phyloP scores from a whole-genome alignment of 2,888 invertebrate genomes.

The Ennomos fuscantarius region DNA sequence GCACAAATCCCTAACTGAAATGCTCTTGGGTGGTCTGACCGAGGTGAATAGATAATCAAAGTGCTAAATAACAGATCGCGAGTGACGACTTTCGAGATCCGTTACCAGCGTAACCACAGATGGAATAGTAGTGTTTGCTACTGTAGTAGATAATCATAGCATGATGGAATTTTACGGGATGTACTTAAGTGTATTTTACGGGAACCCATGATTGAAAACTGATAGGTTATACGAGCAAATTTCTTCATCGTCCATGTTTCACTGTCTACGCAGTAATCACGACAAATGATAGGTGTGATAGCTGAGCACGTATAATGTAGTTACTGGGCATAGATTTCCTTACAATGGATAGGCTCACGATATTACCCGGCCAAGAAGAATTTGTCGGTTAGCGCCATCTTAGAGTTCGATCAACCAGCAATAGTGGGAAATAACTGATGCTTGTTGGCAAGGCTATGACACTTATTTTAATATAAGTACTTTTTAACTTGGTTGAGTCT shows the following conservation, averaged over 20 bases:
- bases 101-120: constrained; percentile 31
- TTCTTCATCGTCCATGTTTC: constrained; percentile 70
- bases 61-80: constrained; percentile 50
- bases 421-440: too few relatives aligned
- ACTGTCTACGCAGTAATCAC: constrained; percentile 67
- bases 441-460: too few relatives aligned
- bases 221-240: constrained; percentile 66
- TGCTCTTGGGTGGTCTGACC: constrained; percentile 34
- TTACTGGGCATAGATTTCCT: too few relatives aligned
- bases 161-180: too few relatives aligned
- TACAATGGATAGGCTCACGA: too few relatives aligned
- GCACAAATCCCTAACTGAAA: constrained; percentile 27
- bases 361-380: too few relatives aligned
- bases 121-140: not conserved
- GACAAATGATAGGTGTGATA: constrained; percentile 68
- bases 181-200: constrained; percentile 24
- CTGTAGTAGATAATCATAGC: not conserved
- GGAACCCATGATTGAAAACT: constrained; percentile 54
- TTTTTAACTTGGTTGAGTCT: too few relatives aligned
- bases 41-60: constrained; percentile 39
- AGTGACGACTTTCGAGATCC: constrained; percentile 37
- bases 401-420: too few relatives aligned
- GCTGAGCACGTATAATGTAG: constrained; percentile 40
- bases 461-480: too few relatives aligned
- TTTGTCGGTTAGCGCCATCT: too few relatives aligned